Percentiles rank a stretch among this genome's conserved stretches.
phyloP scores from a whole-genome alignment of 2,888 invertebrate genomes.

The Malthinus flaveolus region DNA sequence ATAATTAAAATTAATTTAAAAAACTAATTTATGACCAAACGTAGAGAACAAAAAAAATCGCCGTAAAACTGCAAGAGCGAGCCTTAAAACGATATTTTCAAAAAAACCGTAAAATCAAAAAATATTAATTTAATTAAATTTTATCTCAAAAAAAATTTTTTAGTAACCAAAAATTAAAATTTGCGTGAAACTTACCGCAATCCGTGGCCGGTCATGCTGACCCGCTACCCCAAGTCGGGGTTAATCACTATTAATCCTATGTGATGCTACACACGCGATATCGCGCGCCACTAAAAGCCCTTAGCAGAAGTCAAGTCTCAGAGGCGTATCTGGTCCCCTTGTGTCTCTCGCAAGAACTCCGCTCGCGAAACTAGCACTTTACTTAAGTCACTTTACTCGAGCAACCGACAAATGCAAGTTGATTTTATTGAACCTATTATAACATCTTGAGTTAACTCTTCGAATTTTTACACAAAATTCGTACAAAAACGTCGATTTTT shows the following conservation, averaged over 20 bases:
- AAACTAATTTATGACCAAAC: not conserved
- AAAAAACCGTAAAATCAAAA: not conserved
- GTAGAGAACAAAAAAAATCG: not conserved
- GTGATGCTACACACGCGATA: slow-evolving; percentile 52
- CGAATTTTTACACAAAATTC: no score
- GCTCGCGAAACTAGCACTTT: slow-evolving; percentile 42
- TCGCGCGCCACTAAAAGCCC: slow-evolving; percentile 55
- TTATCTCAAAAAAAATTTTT: slow-evolving; percentile 8
- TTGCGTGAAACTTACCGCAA: slow-evolving; percentile 46
- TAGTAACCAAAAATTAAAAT: slow-evolving; percentile 1
- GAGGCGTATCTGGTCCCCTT: slow-evolving; percentile 45
- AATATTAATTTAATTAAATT: slow-evolving; percentile 1
- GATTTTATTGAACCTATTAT: no score
- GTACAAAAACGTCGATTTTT: no score
- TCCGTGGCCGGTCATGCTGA: slow-evolving; percentile 52
- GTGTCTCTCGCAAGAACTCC: slow-evolving; percentile 43
- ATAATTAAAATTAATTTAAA: slow-evolving; percentile 12
- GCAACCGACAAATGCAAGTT: slow-evolving; percentile 2
- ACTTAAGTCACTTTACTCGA: slow-evolving; percentile 38
- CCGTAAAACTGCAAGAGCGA: not conserved
- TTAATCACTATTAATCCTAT: slow-evolving; percentile 45
- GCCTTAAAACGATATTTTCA: not conserved
- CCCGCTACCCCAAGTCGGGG: slow-evolving; percentile 48
- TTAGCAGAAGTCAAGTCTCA: slow-evolving; percentile 46
- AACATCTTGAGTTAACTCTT: no score